Conservation (phyloP, 2,113 vertebrate genomes). For the Blennius ocellaris region DNA sequence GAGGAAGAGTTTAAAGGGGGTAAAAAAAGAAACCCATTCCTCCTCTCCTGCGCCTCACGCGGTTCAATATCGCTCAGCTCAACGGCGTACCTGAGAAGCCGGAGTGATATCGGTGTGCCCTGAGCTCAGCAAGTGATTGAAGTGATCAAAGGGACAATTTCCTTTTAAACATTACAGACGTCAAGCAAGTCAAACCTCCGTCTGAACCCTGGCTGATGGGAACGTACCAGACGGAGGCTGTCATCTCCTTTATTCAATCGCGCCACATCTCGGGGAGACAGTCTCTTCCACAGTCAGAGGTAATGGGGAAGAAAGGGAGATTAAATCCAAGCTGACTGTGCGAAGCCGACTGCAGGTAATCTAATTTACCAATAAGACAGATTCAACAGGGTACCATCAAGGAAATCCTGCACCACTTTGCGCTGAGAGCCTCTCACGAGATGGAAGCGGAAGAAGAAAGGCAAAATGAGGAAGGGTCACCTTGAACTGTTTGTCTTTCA, state of each 20-base stretch:
- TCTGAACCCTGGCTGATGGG: slow-evolving; percentile 46
- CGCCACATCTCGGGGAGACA: slow-evolving; percentile 46
- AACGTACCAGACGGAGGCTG: slow-evolving; percentile 47
- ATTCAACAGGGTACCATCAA: slow-evolving; percentile 45
- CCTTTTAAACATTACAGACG: slow-evolving; percentile 40
- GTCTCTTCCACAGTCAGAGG: slow-evolving; percentile 42
- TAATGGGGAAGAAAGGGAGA: slow-evolving; percentile 63
- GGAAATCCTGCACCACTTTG: slow-evolving; percentile 33
- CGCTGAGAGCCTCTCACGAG: slow-evolving; percentile 26
- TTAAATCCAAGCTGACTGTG: slow-evolving; percentile 54
- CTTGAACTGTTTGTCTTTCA: slow-evolving; percentile 40
- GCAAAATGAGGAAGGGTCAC: slow-evolving; percentile 45
- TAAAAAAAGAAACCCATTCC: neutral
- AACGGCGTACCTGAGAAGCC: slow-evolving; percentile 40
- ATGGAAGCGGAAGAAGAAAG: neutral
- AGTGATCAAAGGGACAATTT: slow-evolving; percentile 44
- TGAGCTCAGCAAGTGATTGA: slow-evolving; percentile 33
- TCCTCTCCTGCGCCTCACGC: neutral
- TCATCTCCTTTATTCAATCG: slow-evolving; percentile 49
- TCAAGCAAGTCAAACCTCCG: slow-evolving; percentile 39
- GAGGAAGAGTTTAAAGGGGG: slow-evolving; percentile 13
- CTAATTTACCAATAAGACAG: slow-evolving; percentile 59
- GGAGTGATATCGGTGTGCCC: slow-evolving; percentile 19
- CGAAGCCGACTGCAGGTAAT: slow-evolving; percentile 51
- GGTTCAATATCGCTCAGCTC: slow-evolving; percentile 18